Conservation (phyloP, 2,888 invertebrate genomes). For the Gymnosoma rotundatum region DNA sequence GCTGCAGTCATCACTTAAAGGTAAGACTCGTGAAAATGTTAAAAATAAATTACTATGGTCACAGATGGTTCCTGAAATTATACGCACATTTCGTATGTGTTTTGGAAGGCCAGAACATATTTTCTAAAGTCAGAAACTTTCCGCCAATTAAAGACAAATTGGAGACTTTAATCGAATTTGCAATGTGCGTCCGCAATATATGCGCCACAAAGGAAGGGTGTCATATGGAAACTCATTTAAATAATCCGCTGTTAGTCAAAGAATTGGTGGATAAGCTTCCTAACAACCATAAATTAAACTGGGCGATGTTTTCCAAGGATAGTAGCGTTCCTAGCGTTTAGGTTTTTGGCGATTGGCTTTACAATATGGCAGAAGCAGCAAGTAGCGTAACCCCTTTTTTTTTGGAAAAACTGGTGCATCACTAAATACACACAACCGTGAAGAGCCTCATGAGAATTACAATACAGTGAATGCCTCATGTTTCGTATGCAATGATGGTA, state of each 20-base stretch:
- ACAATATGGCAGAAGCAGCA: slow-evolving; percentile 17
- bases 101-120: too few species aligned
- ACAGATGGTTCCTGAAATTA: too few species aligned
- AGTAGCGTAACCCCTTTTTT: slow-evolving; percentile 10
- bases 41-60: too few species aligned
- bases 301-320: slow-evolving; percentile 42
- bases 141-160: too few species aligned
- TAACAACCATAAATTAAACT: slow-evolving; percentile 44
- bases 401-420: background rate
- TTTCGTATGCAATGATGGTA: background rate
- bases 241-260: slow-evolving; percentile 44
- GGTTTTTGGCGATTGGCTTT: slow-evolving; percentile 43
- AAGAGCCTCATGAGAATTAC: background rate
- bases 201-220: slow-evolving; percentile 46
- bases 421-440: background rate
- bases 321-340: slow-evolving; percentile 30
- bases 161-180: too few species aligned
- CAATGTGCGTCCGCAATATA: slow-evolving; percentile 27
- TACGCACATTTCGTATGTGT: too few species aligned
- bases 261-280: slow-evolving; percentile 31
- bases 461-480: background rate
- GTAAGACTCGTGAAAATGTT: too few species aligned
- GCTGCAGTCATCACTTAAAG: too few species aligned
- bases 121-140: too few species aligned
- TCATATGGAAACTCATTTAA: slow-evolving; percentile 32